Evolutionary conservation across 37 sponge, comb jelly and placozoan species (phyloP), one percentile per base, ranked within the genome.

Genomic region (Spongilla lacustris): DNA sequence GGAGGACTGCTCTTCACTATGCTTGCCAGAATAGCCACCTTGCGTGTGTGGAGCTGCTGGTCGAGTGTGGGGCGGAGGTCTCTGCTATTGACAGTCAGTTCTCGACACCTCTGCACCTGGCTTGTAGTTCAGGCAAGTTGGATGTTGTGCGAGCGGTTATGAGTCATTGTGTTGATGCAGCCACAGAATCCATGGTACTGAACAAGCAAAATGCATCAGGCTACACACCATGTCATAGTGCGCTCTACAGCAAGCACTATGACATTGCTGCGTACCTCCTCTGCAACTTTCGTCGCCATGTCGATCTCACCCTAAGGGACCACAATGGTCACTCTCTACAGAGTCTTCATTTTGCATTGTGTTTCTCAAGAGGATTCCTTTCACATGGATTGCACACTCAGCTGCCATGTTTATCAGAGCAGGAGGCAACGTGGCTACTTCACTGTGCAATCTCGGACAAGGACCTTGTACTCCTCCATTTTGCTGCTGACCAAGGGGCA

Each of bases 1-100:
- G 82, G 9, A 32, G 58, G n/a, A 80, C 85, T n/a, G 71, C 88
- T 21, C 75, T 92, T 27, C 92, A 92, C 71, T 84, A 88, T 85
- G 85, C 88, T 2, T 67, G 68, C 28, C 75, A 37, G 32, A 68
- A 48, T 5, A 73, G 81, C 14, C 13, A 23, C 24, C 5, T 76
- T 36, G 36, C 71, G 25, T 36, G 75, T 27, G 83, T 83, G 0
- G 22, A 76, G 34, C 27, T 81, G 22, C 50, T 92, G 30, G 30
- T 92, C 0, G 17, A 25, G 49, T 50, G 70, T 30, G 72, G 85
- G 27, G 88, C 85, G 17, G 37, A 80, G 23, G 37, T 41, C 19
- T 34, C 30, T 2, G 21, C 35, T 25, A 30, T 46, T 0, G 36
- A 76, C 49, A 50, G 77, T 6, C 14, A n/a, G 2, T 76, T 78